Conservation (phyloP, 2,888 invertebrate species). For the Trissolcus brochymenae region DNA sequence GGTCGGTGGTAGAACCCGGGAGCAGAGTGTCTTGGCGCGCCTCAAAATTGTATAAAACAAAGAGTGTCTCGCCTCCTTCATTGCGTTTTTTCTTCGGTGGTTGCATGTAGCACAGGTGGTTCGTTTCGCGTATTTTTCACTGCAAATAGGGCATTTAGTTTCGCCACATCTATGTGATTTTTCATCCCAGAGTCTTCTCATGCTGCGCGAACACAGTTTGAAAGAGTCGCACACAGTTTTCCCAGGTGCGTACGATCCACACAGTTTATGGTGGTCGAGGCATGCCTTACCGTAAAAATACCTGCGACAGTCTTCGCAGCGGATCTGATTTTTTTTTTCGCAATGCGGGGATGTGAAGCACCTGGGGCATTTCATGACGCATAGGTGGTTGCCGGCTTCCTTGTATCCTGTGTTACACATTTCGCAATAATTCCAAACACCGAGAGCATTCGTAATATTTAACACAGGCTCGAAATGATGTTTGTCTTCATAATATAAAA, state of each 20-base stretch:
- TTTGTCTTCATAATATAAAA: constrained; percentile 8
- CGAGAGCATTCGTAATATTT: constrained; percentile 1
- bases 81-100: not conserved
- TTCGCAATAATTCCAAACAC: constrained; percentile 7
- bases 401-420: not conserved
- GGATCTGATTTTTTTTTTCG: not conserved
- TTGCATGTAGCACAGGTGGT: constrained; percentile 16
- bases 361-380: not conserved
- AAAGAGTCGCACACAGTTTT: too few species aligned
- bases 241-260: too few species aligned
- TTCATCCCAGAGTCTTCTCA: not conserved
- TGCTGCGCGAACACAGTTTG: too few species aligned
- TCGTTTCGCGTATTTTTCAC: not conserved
- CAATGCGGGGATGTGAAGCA: not conserved
- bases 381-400: not conserved
- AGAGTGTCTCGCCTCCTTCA: too few species aligned
- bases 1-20: not conserved
- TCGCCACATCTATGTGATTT: not conserved
- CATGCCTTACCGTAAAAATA: too few species aligned
- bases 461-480: too few species aligned
- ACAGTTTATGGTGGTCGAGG: too few species aligned
- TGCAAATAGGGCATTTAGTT: not conserved
- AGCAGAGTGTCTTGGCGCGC: constrained; percentile 8
- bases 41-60: constrained; percentile 21
- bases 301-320: too few species aligned